Conservation (phyloP, 2,888 invertebrate species). For the Eudasyphora cyanicolor region DNA sequence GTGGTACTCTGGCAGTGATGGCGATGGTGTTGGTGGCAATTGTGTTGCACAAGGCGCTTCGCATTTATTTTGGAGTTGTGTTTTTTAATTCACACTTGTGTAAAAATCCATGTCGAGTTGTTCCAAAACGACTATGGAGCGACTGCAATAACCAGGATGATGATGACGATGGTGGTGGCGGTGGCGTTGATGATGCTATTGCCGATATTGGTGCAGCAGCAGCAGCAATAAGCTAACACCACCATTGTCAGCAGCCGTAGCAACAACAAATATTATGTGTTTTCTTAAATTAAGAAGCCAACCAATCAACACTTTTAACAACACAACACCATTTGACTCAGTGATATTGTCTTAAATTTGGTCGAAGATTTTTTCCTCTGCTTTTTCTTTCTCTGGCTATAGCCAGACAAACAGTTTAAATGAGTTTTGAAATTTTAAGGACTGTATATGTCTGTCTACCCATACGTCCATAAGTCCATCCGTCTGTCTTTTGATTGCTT, state of each 20-base stretch:
- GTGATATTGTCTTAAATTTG: constrained; percentile 46
- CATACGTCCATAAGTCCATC: neutral
- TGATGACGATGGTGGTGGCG: constrained; percentile 45
- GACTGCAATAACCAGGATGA: constrained; percentile 49
- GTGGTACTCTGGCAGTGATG: neutral
- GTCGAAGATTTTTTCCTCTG: neutral
- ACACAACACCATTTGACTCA: constrained; percentile 24
- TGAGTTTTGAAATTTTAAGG: constrained; percentile 59
- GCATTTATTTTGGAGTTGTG: constrained; percentile 66
- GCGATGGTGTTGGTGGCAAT: neutral
- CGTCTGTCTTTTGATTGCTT: neutral
- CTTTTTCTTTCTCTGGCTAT: constrained; percentile 24
- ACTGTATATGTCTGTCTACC: no score
- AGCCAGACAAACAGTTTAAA: constrained; percentile 62
- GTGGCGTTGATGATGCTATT: constrained; percentile 9
- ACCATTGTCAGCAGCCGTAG: constrained; percentile 35
- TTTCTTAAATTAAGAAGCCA: constrained; percentile 77
- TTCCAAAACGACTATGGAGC: constrained; percentile 59
- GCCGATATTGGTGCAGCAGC: constrained; percentile 10
- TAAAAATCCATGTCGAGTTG: constrained; percentile 73
- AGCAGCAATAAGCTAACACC: constrained; percentile 31
- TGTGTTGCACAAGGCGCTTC: constrained; percentile 64
- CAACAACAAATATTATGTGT: constrained; percentile 69
- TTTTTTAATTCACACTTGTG: constrained; percentile 68
- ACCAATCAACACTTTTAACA: constrained; percentile 73